Evolutionary conservation across 2,113 vertebrate species (phyloP), one percentile per base, ranked within the genome.

Genomic region (Glaucidium brasilianum): DNA sequence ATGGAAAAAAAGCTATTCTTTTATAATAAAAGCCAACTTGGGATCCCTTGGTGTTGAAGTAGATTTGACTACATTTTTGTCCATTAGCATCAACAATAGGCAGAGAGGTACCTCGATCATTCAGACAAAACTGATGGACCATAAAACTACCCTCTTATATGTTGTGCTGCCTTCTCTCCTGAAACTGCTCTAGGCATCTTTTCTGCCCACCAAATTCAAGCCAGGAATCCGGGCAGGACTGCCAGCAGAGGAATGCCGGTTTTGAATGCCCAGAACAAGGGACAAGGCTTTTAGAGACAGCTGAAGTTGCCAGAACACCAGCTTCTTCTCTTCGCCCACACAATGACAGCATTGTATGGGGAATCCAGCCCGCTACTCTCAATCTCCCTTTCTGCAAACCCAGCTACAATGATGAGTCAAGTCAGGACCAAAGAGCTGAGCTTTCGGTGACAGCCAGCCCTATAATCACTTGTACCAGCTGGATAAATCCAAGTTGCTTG

Each of bases 221-320:
- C 94, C 96, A 97, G 95, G 90, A 97, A 97, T 82, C 92, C 0
- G 0, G 88, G 96, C 95, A 94, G 82, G 94, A 37, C 12, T 97
- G 92, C 92, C 92, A 95, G 96, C 96, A 94, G 80, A 98, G 96
- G 96, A 98, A 98, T 97, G 98, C 88, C n/a, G 22, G 96, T 97
- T 98, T 98, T 97, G 97, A 98, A 88, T 7, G 27, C 80, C 81
- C 82, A 97, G 94, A 98, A 98, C 96, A 98, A 98, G 98, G 82
- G 96, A 98, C 97, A 97, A 97, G 95, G 87, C 97, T 94, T 84
- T 94, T 97, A 97, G 96, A 97, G 96, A 93, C 95, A 97, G 95
- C 97, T 95, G 81, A 97, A 97, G 95, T 94, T 97, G 97, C 97
- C 97, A 98, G 96, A 95, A 93, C 94, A 95, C 94, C 93, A 96